Conservation (phyloP, 2,888 invertebrate genomes). For the Catocala sponsa region DNA sequence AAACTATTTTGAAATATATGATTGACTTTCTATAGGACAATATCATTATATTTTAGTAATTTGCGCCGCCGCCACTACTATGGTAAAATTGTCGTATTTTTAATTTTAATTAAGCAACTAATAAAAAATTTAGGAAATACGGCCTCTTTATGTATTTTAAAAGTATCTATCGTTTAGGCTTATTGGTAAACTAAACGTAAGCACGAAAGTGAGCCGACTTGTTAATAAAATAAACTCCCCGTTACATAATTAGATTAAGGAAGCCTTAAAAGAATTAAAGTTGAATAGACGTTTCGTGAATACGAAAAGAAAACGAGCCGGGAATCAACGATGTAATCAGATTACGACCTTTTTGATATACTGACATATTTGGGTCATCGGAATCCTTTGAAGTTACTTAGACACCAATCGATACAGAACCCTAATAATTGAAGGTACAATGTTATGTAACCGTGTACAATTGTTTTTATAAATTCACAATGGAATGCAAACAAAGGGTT, state of each 20-base stretch:
- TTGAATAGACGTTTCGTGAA: slow-evolving; percentile 42
- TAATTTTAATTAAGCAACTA: no score
- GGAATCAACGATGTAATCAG: slow-evolving; percentile 54
- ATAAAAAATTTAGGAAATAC: no score
- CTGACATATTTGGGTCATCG: slow-evolving; percentile 59
- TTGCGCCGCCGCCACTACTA: no score
- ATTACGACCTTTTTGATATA: slow-evolving; percentile 57
- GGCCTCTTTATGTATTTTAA: no score
- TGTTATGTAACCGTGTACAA: not conserved
- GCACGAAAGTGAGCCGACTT: not conserved
- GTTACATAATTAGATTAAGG: slow-evolving; percentile 35
- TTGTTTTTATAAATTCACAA: not conserved
- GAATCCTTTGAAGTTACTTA: slow-evolving; percentile 60
- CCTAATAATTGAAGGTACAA: slow-evolving; percentile 32
- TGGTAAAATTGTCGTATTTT: no score
- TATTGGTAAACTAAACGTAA: not conserved
- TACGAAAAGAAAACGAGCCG: slow-evolving; percentile 44
- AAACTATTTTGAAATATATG: no score
- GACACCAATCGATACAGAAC: slow-evolving; percentile 38
- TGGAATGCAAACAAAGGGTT: not conserved
- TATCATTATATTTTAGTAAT: no score
- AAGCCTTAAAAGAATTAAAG: slow-evolving; percentile 46
- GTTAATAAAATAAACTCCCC: slow-evolving; percentile 22
- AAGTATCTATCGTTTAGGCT: no score
- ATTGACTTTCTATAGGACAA: no score